Conservation (phyloP, 2,797 vertebrate species). For the Eleutherodactylus coqui region DNA sequence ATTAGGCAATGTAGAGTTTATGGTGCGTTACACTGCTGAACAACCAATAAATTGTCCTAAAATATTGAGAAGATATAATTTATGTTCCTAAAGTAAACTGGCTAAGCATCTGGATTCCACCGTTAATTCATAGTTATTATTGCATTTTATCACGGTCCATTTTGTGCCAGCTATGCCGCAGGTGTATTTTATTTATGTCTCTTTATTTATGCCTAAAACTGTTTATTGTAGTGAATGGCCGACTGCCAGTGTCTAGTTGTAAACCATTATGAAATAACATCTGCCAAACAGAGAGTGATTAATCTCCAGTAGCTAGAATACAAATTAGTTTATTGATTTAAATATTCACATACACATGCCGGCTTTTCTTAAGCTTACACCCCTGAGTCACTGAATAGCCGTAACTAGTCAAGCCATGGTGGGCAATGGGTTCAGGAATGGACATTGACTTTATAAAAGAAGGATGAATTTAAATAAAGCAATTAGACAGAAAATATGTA, state of each 20-base stretch:
- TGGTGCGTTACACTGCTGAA: slow-evolving; percentile 46
- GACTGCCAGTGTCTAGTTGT: slow-evolving; percentile 67
- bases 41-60: slow-evolving; percentile 51
- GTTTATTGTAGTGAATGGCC: slow-evolving; percentile 67
- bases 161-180: slow-evolving; percentile 62
- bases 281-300: slow-evolving; percentile 67
- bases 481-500: background rate
- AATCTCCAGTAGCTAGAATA: slow-evolving; percentile 52
- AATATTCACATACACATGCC: slow-evolving; percentile 14
- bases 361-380: background rate
- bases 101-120: slow-evolving; percentile 48
- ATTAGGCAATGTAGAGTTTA: slow-evolving; percentile 54
- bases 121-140: slow-evolving; percentile 58
- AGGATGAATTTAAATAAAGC: background rate
- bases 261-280: slow-evolving; percentile 71
- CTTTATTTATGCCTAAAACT: slow-evolving; percentile 65
- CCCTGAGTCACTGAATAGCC: background rate
- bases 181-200: slow-evolving; percentile 67
- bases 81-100: slow-evolving; percentile 53
- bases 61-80: slow-evolving; percentile 47
- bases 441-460: background rate
- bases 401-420: background rate
- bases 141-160: slow-evolving; percentile 48
- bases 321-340: slow-evolving; percentile 59
- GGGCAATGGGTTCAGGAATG: background rate